Conservation (phyloP, 2,113 vertebrate genomes). For the Saguinus imperator region DNA sequence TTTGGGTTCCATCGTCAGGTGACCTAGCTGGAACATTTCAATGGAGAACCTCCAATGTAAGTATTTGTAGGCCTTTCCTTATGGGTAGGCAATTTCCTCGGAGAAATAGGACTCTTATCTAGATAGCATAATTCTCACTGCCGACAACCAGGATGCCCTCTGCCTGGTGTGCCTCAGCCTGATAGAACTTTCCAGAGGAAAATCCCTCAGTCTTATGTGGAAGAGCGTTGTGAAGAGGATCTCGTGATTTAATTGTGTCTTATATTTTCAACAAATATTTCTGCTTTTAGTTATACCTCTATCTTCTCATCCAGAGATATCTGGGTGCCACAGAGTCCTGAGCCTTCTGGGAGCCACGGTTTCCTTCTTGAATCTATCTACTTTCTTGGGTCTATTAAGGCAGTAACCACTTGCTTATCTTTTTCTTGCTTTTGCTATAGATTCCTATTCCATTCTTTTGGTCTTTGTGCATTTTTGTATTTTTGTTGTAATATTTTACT, state of each 20-base stretch:
- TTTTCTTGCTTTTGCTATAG: neutral
- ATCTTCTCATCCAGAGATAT: neutral
- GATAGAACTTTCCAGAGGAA: slow-evolving; percentile 9
- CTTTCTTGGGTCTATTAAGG: neutral
- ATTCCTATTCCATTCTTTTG: neutral
- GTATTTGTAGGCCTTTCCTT: neutral
- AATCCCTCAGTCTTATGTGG: neutral
- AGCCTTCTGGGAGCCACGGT: neutral
- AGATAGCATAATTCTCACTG: neutral
- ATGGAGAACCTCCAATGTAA: neutral
- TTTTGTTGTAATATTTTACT: neutral
- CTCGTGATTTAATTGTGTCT: neutral
- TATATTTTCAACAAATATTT: neutral
- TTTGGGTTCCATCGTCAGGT: neutral
- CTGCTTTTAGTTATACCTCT: neutral
- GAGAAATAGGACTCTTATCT: neutral
- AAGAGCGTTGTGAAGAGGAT: neutral
- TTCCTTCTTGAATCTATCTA: neutral
- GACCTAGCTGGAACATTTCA: neutral
- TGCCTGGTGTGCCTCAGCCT: neutral
- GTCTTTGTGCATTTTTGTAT: neutral
- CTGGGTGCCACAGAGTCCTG: neutral
- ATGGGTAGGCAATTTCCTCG: neutral
- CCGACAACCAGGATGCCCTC: neutral
- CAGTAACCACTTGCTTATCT: neutral